Evolutionary conservation across 2,888 invertebrate species (phyloP).

Genomic region (Sminthurinus aureus): DNA sequence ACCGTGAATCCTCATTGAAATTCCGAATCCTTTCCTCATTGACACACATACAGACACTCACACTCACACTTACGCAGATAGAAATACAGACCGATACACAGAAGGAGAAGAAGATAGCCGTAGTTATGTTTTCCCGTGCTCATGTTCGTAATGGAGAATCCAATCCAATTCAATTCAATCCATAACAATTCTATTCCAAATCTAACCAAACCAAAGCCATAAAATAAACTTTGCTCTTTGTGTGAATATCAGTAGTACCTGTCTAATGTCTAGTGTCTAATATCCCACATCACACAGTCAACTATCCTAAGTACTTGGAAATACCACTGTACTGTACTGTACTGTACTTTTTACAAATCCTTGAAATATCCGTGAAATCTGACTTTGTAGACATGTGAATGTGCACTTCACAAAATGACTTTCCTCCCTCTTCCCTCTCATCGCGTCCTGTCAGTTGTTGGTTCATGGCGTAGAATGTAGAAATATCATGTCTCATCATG

Average conservation of each 20-base stretch:
- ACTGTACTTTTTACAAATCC: background rate
- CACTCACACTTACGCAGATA: too few relatives aligned
- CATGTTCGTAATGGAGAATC: too few relatives aligned
- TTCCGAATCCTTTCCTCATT: background rate
- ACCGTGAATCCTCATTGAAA: constrained; percentile 1
- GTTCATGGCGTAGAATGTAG: too few relatives aligned
- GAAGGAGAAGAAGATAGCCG: too few relatives aligned
- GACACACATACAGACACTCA: too few relatives aligned
- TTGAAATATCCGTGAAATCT: background rate
- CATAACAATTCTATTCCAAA: background rate
- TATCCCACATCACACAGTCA: too few relatives aligned
- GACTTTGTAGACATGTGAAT: background rate
- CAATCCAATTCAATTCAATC: too few relatives aligned
- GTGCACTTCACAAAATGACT: background rate
- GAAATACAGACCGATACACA: too few relatives aligned
- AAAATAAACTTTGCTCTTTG: background rate
- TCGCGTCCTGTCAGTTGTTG: background rate
- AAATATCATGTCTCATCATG: too few relatives aligned
- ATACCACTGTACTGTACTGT: too few relatives aligned
- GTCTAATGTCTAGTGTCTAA: background rate
- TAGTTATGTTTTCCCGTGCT: too few relatives aligned
- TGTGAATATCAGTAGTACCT: background rate
- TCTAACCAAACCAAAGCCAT: background rate
- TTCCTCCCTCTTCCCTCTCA: background rate
- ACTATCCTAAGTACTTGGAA: too few relatives aligned